Evolutionary conservation across 1,140 invertebrate species (phyloP).

Genomic region (Cotesia glomerata): DNA sequence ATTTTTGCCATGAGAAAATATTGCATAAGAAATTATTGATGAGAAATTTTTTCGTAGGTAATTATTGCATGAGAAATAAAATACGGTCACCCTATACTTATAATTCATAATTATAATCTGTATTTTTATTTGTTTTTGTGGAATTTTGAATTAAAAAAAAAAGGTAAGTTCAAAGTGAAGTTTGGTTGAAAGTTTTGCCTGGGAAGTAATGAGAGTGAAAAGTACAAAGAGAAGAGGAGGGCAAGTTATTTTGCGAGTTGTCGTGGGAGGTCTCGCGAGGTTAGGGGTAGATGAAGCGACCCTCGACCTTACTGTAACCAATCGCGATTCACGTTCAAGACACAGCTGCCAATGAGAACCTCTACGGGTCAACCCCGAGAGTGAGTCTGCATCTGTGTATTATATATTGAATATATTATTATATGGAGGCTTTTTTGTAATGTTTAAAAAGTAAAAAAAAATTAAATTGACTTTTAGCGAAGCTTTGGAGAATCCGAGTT

Average conservation of each 20-base stretch:
- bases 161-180: neutral
- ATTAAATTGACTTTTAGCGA: no score
- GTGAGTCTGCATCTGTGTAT: neutral
- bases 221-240: neutral
- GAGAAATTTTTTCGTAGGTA: no score
- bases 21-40: no score
- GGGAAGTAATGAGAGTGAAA: neutral
- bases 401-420: neutral
- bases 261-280: slow-evolving; percentile 56
- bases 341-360: slow-evolving; percentile 43
- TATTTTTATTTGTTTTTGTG: neutral
- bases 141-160: neutral
- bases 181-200: no score
- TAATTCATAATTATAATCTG: no score
- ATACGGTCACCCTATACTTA: no score
- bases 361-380: slow-evolving; percentile 46
- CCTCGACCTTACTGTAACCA: slow-evolving; percentile 53
- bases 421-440: neutral
- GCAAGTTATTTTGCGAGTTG: slow-evolving; percentile 49
- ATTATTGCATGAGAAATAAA: no score
- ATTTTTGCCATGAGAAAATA: no score
- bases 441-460: no score
- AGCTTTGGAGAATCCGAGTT: no score
- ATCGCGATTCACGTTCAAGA: slow-evolving; percentile 44
- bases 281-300: slow-evolving; percentile 58